A percentile compares a stretch with the other conserved stretches of the same genome.
These are phyloP conservation scores for Tanypteryx hageni DNA, from an alignment of 2,888 invertebrate genomes.

Conservation along the genomic window DNA sequence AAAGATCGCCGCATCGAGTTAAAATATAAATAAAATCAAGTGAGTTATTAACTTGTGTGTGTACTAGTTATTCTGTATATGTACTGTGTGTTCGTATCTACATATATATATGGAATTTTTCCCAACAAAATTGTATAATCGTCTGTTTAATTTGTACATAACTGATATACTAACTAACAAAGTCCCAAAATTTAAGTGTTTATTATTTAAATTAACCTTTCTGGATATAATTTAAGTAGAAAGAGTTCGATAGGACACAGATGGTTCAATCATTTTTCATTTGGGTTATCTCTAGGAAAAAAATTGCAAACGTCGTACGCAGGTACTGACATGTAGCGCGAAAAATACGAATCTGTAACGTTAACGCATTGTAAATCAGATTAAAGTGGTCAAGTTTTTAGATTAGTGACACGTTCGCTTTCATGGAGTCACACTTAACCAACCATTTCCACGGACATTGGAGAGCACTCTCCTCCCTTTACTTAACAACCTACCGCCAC, in stretches of 20 bases:
- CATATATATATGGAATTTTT: too few relatives aligned
- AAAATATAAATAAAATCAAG: too few relatives aligned
- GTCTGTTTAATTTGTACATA: too few relatives aligned
- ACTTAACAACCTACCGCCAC: background rate
- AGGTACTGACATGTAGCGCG: background rate
- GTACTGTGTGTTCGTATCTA: too few relatives aligned
- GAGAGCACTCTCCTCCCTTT: constrained; percentile 30
- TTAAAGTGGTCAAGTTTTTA: constrained; percentile 37
- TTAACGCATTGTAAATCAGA: background rate
- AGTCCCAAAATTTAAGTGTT: too few relatives aligned
- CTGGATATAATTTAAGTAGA: too few relatives aligned
- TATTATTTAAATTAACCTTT: too few relatives aligned
- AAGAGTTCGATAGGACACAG: background rate
- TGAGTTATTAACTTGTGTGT: too few relatives aligned
- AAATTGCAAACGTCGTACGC: background rate
- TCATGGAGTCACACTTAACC: constrained; percentile 13
- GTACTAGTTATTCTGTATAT: too few relatives aligned
- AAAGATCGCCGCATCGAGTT: too few relatives aligned
- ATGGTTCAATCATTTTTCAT: background rate
- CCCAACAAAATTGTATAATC: too few relatives aligned
- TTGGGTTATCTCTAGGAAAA: background rate
- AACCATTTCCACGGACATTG: background rate
- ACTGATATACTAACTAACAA: too few relatives aligned
- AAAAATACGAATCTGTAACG: background rate
- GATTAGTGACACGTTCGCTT: background rate